A percentile compares a stretch with the other conserved stretches of the same genome.
These are phyloP conservation scores for Lacanobia oleracea DNA, from an alignment of 2,888 invertebrate species.

Conservation along the genomic window DNA sequence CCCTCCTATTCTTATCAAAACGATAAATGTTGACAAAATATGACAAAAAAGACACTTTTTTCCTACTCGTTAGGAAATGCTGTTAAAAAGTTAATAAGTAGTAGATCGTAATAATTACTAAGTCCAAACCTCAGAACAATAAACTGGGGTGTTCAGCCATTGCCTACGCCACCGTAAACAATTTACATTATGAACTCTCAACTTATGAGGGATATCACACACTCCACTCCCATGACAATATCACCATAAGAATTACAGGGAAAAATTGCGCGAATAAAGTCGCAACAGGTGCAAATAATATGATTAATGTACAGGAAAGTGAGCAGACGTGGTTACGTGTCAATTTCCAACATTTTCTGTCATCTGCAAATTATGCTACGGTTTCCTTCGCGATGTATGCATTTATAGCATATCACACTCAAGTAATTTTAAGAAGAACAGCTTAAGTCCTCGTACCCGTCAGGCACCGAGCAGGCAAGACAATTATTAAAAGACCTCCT, in stretches of 20 bases:
- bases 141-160: not conserved
- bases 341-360: slow-evolving; percentile 38
- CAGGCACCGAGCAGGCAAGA: too few species aligned
- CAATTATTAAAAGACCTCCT: too few species aligned
- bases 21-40: too few species aligned
- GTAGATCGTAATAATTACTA: not conserved
- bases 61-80: too few species aligned
- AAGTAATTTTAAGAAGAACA: not conserved
- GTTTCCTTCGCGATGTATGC: not conserved
- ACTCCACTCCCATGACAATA: slow-evolving; percentile 22
- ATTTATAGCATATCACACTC: not conserved
- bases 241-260: slow-evolving; percentile 33
- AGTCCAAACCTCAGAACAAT: slow-evolving; percentile 13
- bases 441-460: not conserved
- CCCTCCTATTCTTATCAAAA: too few species aligned
- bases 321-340: slow-evolving; percentile 37
- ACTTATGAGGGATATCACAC: slow-evolving; percentile 11
- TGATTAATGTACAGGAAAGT: slow-evolving; percentile 69
- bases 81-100: not conserved
- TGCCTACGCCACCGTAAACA: slow-evolving; percentile 1
- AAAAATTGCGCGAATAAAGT: slow-evolving; percentile 59
- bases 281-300: slow-evolving; percentile 74
- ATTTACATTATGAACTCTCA: slow-evolving; percentile 27
- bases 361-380: not conserved
- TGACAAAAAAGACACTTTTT: too few species aligned